These are phyloP conservation scores for Ranitomeya variabilis DNA, from an alignment of 2,113 vertebrate species.

Conservation along the genomic window DNA sequence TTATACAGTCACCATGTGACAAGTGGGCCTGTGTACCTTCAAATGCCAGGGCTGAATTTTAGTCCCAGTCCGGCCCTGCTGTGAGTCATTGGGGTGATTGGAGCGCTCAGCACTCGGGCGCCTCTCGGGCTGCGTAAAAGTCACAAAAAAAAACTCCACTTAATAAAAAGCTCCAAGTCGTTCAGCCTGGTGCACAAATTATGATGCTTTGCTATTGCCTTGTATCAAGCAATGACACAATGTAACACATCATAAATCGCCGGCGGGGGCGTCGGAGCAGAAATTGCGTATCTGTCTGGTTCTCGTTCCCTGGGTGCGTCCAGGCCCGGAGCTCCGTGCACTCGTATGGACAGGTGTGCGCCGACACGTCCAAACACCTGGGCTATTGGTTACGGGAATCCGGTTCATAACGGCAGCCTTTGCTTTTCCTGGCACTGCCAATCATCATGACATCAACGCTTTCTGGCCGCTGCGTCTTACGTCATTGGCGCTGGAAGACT, in stretches of 20 bases:
- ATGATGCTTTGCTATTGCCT: constrained; percentile 44
- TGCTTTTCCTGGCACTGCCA: constrained; percentile 49
- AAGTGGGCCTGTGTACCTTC: too few species aligned
- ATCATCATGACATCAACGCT: constrained; percentile 39
- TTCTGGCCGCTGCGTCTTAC: constrained; percentile 17
- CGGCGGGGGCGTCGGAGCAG: constrained; percentile 4
- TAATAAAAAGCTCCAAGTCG: constrained; percentile 30
- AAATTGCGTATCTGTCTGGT: constrained; percentile 48
- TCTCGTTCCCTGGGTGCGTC: constrained; percentile 9
- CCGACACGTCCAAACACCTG: constrained; percentile 42
- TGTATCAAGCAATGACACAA: constrained; percentile 51
- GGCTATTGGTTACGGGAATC: constrained; percentile 36
- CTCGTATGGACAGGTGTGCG: neutral
- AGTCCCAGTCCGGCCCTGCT: too few species aligned
- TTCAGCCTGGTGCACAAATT: constrained; percentile 25
- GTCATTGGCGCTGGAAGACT: constrained; percentile 30
- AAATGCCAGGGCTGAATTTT: too few species aligned
- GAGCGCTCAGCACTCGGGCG: neutral
- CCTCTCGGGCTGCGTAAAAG: constrained; percentile 24
- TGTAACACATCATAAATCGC: constrained; percentile 53
- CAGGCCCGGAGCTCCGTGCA: neutral
- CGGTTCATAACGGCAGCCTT: constrained; percentile 26
- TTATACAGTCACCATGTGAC: too few species aligned
- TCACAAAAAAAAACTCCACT: constrained; percentile 20
- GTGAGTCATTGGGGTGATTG: constrained; percentile 27